Evolutionary conservation across 2,113 vertebrate genomes (phyloP).

Genomic region (Lepisosteus osseus): DNA sequence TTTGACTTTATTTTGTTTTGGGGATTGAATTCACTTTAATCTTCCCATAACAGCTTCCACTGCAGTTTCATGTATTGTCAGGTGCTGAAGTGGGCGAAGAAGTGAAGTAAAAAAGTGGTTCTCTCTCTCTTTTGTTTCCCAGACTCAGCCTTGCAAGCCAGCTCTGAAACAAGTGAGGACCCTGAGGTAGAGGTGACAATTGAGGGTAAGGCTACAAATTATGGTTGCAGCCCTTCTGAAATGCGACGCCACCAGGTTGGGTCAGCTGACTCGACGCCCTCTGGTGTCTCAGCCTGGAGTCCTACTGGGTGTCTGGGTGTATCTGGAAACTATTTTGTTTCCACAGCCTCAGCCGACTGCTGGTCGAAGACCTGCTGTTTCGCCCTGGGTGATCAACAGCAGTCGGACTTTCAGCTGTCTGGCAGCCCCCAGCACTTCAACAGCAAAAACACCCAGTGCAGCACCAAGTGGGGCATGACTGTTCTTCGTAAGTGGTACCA

Average conservation of each 20-base stretch:
- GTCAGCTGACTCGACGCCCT: not conserved
- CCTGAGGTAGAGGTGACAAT: constrained; percentile 75
- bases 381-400: not conserved
- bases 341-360: constrained; percentile 4
- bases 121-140: constrained; percentile 39
- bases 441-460: constrained; percentile 12
- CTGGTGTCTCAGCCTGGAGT: too few relatives aligned
- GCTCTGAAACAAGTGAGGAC: constrained; percentile 67
- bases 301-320: too few relatives aligned
- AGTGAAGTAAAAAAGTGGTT: not conserved
- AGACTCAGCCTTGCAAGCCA: constrained; percentile 55
- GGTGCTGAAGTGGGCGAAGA: not conserved
- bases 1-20: not conserved
- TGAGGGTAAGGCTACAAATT: constrained; percentile 53
- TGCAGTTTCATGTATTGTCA: too few relatives aligned
- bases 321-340: not conserved
- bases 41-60: too few relatives aligned
- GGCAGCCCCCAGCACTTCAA: not conserved
- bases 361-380: not conserved
- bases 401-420: not conserved
- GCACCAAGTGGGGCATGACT: constrained; percentile 15
- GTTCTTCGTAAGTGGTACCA: constrained; percentile 13
- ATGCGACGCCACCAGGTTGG: too few relatives aligned
- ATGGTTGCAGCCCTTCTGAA: too few relatives aligned
- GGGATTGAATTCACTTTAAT: too few relatives aligned